Evolutionary conservation across 2,797 vertebrate species (phyloP).

Genomic region (Stomatorhinus walkeri): DNA sequence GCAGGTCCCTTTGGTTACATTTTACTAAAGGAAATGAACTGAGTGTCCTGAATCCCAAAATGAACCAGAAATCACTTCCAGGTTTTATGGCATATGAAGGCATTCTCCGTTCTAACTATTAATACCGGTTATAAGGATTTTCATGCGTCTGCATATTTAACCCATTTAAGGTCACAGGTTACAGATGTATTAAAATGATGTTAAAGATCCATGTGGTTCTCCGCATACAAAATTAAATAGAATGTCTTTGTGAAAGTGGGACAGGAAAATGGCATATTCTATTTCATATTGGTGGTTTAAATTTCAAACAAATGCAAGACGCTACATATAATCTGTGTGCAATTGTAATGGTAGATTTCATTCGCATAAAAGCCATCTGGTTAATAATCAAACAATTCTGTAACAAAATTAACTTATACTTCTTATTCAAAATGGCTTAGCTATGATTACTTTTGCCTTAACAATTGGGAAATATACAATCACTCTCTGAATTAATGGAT

Average conservation of each 20-base stretch:
- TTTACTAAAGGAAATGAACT: not conserved
- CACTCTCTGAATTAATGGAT: not conserved
- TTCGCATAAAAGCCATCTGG: not conserved
- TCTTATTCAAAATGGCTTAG: not conserved
- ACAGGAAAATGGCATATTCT: not conserved
- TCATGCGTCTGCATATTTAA: not conserved
- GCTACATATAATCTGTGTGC: not conserved
- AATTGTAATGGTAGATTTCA: not conserved
- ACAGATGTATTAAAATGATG: not conserved
- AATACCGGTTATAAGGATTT: not conserved
- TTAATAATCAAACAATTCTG: not conserved
- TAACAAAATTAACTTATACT: not conserved
- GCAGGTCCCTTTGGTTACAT: not conserved
- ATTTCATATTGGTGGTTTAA: not conserved
- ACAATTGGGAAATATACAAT: not conserved
- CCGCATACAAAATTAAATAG: not conserved
- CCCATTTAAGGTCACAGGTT: not conserved
- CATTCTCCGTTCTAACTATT: not conserved
- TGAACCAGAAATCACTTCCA: not conserved
- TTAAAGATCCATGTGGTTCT: not conserved
- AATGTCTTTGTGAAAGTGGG: not conserved
- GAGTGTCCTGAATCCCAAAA: not conserved
- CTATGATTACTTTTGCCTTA: not conserved
- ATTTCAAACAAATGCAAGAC: not conserved
- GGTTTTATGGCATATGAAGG: not conserved